Conservation (phyloP, 2,888 invertebrate species). For the Heteromyza rotundicornis region DNA sequence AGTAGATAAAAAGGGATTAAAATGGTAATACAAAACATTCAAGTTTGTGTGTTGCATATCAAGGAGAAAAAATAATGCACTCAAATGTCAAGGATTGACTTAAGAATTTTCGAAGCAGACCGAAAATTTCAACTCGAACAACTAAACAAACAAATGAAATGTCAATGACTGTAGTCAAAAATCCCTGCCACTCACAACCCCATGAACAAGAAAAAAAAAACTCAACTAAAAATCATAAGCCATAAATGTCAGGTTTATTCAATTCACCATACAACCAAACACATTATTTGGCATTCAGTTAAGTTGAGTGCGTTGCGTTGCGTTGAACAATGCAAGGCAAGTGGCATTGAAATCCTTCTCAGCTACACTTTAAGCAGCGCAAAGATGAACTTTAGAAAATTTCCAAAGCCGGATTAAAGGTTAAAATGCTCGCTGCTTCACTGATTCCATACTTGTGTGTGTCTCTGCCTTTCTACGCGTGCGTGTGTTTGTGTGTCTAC, state of each 20-base stretch:
- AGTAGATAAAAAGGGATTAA: slow-evolving; percentile 39
- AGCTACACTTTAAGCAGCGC: slow-evolving; percentile 18
- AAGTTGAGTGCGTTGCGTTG: not conserved
- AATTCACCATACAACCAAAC: not conserved
- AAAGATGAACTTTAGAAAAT: not conserved
- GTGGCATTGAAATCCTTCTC: slow-evolving; percentile 26
- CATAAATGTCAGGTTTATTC: slow-evolving; percentile 27
- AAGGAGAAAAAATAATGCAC: slow-evolving; percentile 31
- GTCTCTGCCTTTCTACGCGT: slow-evolving; percentile 15
- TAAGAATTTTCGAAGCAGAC: slow-evolving; percentile 42
- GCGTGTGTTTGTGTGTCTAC: slow-evolving; percentile 21
- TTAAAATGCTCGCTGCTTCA: slow-evolving; percentile 49
- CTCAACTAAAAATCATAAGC: slow-evolving; percentile 7
- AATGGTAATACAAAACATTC: slow-evolving; percentile 50
- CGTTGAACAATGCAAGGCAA: slow-evolving; percentile 3
- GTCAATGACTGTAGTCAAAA: slow-evolving; percentile 32
- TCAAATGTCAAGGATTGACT: slow-evolving; percentile 47
- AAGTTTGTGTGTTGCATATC: slow-evolving; percentile 8
- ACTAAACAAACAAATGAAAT: slow-evolving; percentile 28
- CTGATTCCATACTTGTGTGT: slow-evolving; percentile 31
- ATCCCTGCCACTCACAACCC: no score
- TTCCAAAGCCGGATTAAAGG: slow-evolving; percentile 30
- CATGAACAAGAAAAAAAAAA: slow-evolving; percentile 4
- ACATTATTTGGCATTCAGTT: slow-evolving; percentile 15
- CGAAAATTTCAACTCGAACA: slow-evolving; percentile 35